Conservation (phyloP, 1,140 invertebrate genomes). For the Octopus sinensis region DNA sequence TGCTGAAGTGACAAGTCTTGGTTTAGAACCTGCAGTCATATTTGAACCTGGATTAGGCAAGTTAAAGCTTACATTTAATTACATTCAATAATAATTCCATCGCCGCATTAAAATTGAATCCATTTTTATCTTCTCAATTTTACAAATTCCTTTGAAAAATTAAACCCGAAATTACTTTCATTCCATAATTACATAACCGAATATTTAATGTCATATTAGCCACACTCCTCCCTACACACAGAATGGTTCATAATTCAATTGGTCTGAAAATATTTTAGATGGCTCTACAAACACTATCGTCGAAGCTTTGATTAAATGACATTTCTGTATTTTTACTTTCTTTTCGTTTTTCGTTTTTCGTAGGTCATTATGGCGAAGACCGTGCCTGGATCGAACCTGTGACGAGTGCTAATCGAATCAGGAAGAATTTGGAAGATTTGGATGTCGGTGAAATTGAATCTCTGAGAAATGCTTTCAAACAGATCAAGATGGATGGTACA, state of each 20-base stretch:
- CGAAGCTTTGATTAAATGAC: constrained; percentile 13
- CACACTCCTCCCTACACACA: neutral
- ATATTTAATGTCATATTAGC: neutral
- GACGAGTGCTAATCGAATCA: constrained; percentile 21
- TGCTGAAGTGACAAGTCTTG: neutral
- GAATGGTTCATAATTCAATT: constrained; percentile 3
- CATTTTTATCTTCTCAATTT: neutral
- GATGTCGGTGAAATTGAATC: constrained; percentile 28
- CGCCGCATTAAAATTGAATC: neutral
- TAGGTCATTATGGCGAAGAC: neutral
- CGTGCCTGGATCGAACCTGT: constrained; percentile 20
- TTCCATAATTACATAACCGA: neutral
- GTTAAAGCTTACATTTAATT: neutral
- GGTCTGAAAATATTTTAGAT: constrained; percentile 9
- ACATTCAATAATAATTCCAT: neutral
- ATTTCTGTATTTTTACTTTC: neutral
- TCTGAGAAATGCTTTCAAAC: constrained; percentile 25
- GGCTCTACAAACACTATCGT: neutral
- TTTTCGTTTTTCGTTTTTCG: neutral
- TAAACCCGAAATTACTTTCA: neutral
- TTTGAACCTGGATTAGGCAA: constrained; percentile 18
- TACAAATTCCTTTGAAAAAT: neutral
- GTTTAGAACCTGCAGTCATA: constrained; percentile 21
- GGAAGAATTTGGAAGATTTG: constrained; percentile 24
- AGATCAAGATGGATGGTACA: constrained; percentile 25